Evolutionary conservation across 1,140 invertebrate species (phyloP).

Genomic region (Palaemon carinicauda): DNA sequence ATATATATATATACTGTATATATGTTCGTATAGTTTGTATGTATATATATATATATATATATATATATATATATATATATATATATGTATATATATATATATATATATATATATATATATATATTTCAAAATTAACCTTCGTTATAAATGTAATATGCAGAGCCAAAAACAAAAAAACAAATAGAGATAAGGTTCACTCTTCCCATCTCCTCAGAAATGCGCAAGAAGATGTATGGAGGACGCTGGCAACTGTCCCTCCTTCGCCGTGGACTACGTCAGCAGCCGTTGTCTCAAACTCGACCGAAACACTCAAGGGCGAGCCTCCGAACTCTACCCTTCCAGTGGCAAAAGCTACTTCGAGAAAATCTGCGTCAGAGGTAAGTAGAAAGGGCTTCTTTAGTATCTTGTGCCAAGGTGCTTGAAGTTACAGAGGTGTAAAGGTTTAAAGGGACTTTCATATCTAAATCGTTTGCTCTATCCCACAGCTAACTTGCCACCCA

Average conservation of each 20-base stretch:
- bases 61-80: not conserved
- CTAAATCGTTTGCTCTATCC: not conserved
- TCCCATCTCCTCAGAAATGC: conserved; percentile 51
- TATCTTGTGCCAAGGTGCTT: not conserved
- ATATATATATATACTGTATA: too few species aligned
- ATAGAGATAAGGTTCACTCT: not conserved
- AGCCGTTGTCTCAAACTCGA: conserved; percentile 67
- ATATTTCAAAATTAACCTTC: too few species aligned
- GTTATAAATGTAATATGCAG: not conserved
- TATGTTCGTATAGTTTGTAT: too few species aligned
- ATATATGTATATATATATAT: not conserved
- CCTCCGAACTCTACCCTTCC: conserved; percentile 64
- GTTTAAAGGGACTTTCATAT: not conserved
- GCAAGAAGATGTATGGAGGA: conserved; percentile 64
- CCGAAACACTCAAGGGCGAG: conserved; percentile 67
- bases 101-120: not conserved
- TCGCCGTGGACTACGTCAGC: conserved; percentile 66
- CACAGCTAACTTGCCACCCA: conserved; percentile 11
- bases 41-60: not conserved
- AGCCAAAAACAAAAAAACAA: too few species aligned
- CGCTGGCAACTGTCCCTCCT: conserved; percentile 67
- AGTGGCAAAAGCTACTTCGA: conserved; percentile 67
- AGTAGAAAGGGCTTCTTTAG: not conserved
- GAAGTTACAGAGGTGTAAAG: not conserved
- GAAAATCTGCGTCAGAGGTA: conserved; percentile 67